Evolutionary conservation across 2,797 vertebrate genomes (phyloP).

Genomic region (Microhierax caerulescens): DNA sequence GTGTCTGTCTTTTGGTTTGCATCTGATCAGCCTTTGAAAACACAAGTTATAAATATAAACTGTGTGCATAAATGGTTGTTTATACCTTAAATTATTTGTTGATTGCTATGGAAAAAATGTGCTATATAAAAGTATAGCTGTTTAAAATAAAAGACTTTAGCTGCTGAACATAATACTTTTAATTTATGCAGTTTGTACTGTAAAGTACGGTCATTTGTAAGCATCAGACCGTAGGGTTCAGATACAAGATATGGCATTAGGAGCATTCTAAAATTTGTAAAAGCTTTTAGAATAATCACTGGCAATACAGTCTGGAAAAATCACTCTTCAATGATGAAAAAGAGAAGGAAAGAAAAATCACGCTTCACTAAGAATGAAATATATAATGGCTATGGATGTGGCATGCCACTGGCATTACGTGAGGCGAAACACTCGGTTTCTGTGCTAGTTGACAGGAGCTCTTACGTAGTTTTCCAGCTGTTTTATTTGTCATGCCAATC

Average conservation of each 20-base stretch:
- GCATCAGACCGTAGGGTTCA: neutral
- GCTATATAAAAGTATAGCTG: neutral
- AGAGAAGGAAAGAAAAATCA: neutral
- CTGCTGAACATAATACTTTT: neutral
- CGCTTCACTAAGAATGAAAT: neutral
- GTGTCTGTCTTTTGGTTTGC: neutral
- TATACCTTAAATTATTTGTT: neutral
- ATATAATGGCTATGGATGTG: neutral
- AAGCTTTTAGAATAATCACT: neutral
- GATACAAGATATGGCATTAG: neutral
- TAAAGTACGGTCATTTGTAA: neutral
- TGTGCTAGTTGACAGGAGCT: neutral
- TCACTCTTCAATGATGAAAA: neutral
- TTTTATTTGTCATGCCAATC: neutral
- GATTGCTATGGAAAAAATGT: neutral
- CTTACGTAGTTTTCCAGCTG: neutral
- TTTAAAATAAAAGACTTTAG: neutral
- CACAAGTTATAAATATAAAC: neutral
- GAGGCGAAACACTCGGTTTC: neutral
- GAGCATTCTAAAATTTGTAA: neutral
- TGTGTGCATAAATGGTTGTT: neutral
- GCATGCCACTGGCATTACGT: neutral
- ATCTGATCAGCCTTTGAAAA: conserved; percentile 7
- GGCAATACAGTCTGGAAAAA: neutral
- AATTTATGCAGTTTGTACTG: neutral